phyloP scores from a whole-genome alignment of 2,888 invertebrate species.

The Lobophora halterata region DNA sequence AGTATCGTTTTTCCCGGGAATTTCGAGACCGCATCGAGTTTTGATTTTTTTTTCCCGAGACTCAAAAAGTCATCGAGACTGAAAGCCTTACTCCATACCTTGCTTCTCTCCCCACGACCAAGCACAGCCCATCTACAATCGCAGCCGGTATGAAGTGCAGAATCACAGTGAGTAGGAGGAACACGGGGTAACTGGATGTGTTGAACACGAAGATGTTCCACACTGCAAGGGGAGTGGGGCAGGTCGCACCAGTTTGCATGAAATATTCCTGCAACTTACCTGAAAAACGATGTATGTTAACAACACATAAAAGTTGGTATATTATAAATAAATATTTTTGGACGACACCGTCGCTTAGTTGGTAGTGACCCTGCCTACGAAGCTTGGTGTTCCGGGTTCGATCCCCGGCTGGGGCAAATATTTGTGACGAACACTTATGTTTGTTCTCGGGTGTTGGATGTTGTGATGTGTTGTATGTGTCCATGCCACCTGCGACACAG shows the following conservation, averaged over 20 bases:
- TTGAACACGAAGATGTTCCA: slow-evolving; percentile 86
- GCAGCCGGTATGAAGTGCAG: slow-evolving; percentile 87
- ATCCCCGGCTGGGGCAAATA: no score
- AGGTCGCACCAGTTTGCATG: background rate
- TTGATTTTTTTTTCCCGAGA: no score
- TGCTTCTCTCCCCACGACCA: slow-evolving; percentile 79
- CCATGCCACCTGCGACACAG: no score
- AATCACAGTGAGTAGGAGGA: slow-evolving; percentile 81
- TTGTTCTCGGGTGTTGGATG: no score
- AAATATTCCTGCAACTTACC: slow-evolving; percentile 7
- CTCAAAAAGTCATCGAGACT: no score
- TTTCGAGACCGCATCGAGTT: background rate
- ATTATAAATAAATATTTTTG: background rate
- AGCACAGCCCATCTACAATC: slow-evolving; percentile 82
- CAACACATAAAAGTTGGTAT: background rate
- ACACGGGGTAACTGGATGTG: slow-evolving; percentile 81
- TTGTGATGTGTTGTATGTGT: no score
- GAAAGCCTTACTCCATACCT: slow-evolving; percentile 8
- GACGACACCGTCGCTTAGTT: no score
- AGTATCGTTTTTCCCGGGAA: no score
- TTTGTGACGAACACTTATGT: no score
- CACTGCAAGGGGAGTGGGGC: slow-evolving; percentile 43
- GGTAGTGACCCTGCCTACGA: no score
- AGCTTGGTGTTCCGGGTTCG: no score
- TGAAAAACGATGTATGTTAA: no score